Base-by-base conservation (phyloP, 2,797 vertebrate genomes). In the Scarus forsteni region DNA sequence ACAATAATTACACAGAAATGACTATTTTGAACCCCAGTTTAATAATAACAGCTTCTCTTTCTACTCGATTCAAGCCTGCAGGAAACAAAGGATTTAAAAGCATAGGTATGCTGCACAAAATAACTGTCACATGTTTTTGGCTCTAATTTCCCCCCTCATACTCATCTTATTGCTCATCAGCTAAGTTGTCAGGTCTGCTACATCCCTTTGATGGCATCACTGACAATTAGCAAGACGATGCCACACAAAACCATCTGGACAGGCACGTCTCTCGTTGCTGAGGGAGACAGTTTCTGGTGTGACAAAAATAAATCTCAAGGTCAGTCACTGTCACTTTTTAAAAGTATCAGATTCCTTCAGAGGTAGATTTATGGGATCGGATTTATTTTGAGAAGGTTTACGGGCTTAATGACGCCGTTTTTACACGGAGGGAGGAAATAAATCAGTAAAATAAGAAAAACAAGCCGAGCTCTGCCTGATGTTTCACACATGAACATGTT, bases 201-300 rank as follows among this genome's bases (percentile, higher is more conserved):
- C 88, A 77, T 94, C 90, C 92, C 92, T 94, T 93, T 94, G 94
- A 95, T 93, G 93, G 89, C 94, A 94, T 94, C 93, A 93, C 93
- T 95, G 94, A 94, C 94, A 95, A 95, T 95, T 95, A 95, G 94
- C 92, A 92, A 93, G 94, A 94, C 87, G 92, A 90, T 89, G 93
- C 91, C 92, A 92, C 93, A 93, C 93, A 94, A 93, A 94, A 94
- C 94, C 93, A 94, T 95, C 93, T 94, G 93, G 94, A 95, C 93
- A 92, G 92, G 91, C 93, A 83, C 92, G 84, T 92, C 92, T 90
- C 92, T 88, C 87, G 81, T 79, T 93, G 93, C 94, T 93, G 93
- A 92, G 91, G 88, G 89, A 91, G 92, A 92, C 91, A 83, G 88
- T 93, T 94, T 93, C 80, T 89, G 85, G 89, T 88, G 85, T 92